phyloP scores from a whole-genome alignment of 2,113 vertebrate genomes.

The Pachycephala philippinensis region DNA sequence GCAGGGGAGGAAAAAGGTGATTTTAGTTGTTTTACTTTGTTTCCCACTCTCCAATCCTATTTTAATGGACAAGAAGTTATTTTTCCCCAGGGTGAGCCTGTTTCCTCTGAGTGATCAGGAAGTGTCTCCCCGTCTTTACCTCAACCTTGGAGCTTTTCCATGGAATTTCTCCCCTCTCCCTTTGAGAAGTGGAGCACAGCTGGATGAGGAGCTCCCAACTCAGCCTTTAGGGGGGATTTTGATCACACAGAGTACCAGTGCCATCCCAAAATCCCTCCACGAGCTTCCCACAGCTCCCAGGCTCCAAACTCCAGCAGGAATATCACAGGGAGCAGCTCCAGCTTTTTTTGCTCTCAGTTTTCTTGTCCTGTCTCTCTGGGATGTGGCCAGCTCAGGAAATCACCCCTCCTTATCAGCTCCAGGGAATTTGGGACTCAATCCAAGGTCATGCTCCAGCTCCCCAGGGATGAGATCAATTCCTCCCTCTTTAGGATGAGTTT shows the following conservation, averaged over 20 bases:
- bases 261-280: not conserved
- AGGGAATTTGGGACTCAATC: not conserved
- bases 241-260: not conserved
- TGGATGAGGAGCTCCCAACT: not conserved
- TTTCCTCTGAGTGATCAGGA: not conserved
- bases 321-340: not conserved
- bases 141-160: not conserved
- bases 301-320: not conserved
- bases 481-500: not conserved
- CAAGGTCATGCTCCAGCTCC: not conserved
- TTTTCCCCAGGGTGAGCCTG: not conserved
- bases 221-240: not conserved
- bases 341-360: not conserved
- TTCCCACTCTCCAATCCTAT: not conserved
- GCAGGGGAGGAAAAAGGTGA: not conserved
- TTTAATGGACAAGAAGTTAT: not conserved
- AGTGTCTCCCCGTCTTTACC: not conserved
- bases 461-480: not conserved
- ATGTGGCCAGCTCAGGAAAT: not conserved
- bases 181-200: accelerated
- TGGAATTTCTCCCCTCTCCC: not conserved
- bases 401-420: not conserved
- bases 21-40: not conserved
- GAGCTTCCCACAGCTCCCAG: not conserved
- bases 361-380: not conserved